Evolutionary conservation across 1,140 invertebrate species (phyloP), one percentile per base, ranked within the genome.

Genomic region (Drosophila yakuba): DNA sequence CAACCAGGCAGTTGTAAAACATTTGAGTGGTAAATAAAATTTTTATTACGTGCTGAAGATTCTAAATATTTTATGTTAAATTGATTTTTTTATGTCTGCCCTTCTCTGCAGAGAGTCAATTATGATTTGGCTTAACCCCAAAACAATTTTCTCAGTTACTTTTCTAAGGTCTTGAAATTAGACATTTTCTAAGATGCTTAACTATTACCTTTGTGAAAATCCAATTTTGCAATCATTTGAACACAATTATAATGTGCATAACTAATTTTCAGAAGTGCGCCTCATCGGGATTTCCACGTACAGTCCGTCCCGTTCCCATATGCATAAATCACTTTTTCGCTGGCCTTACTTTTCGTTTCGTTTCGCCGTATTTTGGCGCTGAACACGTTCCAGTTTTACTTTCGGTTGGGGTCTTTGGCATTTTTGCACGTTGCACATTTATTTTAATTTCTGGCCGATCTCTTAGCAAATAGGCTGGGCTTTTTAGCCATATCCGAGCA

Each of bases 401-500:
- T 78, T 81, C 64, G 47, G 67, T 62, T 74, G 44, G 57, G 67
- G 36, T 71, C 64, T 48, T 48, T 50, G 62, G 61, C 63, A 88
- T 88, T 78, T 89, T 89, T 89, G 66, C 84, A 89, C 84, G 84
- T 78, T 89, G 83, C 83, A 86, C 75, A 81, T 86, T 86, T 86
- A 69, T 86, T 82, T 86, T 74, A 81, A 86, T 81, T 86, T 85
- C 72, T 63, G 52, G 74, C 69, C 61, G 64, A 85, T 85, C 81
- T 85, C 73, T 78, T 80, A 51, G 63, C 69, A 82, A 74, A 82
- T 75, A 83, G 80, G 69, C 69, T 61, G 58, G 74, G 62, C 36
- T 14, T n/a, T 20, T n/a, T 20, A 47, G 48, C 63, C 43, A 41
- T 43, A 47, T 57, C 66, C 51, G 28, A 38, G 35, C 66, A 72